A percentile compares a stretch with the other conserved stretches of the same genome.
Conservation (phyloP, 30 jellyfish, hydroid and myxozoan species). For the Sanderia malayensis region DNA sequence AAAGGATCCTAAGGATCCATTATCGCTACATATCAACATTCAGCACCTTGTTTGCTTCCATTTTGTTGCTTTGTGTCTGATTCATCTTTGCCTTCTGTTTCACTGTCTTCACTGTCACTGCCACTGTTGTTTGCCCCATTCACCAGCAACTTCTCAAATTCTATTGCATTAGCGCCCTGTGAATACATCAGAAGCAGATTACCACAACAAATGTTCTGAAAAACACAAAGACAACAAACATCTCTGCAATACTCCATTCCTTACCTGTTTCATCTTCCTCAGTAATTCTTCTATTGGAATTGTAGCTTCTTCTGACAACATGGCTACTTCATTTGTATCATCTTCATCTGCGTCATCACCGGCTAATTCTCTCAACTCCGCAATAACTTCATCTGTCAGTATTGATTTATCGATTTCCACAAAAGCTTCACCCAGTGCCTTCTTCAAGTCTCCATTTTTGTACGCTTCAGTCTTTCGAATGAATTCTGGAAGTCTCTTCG, state of each 20-base stretch:
- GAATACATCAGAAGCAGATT: no score
- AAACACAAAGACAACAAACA: no score
- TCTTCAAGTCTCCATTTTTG: slow-evolving; percentile 66
- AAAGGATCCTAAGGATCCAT: no score
- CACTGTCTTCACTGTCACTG: slow-evolving; percentile 32
- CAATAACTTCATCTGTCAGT: slow-evolving; percentile 74
- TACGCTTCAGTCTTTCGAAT: slow-evolving; percentile 55
- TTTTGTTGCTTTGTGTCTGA: no score
- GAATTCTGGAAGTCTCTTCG: slow-evolving; percentile 49
- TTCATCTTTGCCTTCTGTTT: no score
- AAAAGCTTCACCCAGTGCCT: slow-evolving; percentile 74
- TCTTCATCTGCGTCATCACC: slow-evolving; percentile 81
- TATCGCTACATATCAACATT: no score
- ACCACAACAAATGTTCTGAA: no score
- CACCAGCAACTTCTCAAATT: slow-evolving; percentile 25
- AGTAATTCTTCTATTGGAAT: slow-evolving; percentile 84
- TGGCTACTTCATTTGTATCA: slow-evolving; percentile 72
- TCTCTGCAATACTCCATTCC: no score
- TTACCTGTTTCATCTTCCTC: slow-evolving; percentile 48
- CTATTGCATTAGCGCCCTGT: slow-evolving; percentile 34
- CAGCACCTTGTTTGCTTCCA: no score
- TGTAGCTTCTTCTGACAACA: slow-evolving; percentile 77
- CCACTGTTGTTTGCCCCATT: slow-evolving; percentile 19
- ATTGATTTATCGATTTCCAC: slow-evolving; percentile 67
- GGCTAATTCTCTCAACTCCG: slow-evolving; percentile 68